Evolutionary conservation across 1,140 invertebrate species (phyloP), one percentile per base, ranked within the genome.

Genomic region (Nymphalis io): DNA sequence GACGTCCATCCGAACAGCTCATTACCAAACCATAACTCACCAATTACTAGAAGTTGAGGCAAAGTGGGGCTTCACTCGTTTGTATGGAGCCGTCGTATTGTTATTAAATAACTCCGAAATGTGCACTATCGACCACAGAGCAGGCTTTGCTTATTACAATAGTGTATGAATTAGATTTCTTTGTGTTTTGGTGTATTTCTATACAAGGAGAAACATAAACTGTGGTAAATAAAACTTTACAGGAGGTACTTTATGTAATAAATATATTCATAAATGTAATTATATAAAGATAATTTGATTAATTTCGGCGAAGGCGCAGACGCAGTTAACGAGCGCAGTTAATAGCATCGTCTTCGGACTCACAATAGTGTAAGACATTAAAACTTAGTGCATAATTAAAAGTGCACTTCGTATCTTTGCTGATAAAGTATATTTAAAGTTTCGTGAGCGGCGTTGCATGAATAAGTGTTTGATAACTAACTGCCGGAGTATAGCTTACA

Each of bases 311-410:
- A 42, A n/a, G 46, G 60, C 60, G 60, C 60, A n/a, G 46, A 44
- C 60, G 60, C 59, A 46, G 60, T 63, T 53, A 63, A 63, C 60
- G 60, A 63, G 46, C 60, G 60, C 60, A 16, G 44, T 53, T 63
- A 51, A 63, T 53, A 48, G 44, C 21, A 20, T 21, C 38, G 33
- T 39, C 23, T 13, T 6, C 59, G 13, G 59, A 21, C 18, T 27
- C 51, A n/a, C 18, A 15, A 51, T 18, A 16, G 42, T 63, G 53
- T 33, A 38, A 2, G 1, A 39, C 2, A 63, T 53, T 63, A 63
- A 63, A 61, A 51, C 8, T 63, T 51, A 53, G 27, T 63, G 60
- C 27, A 63, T 53, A 63, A 63, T 63, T 27, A 63, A 63, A 18
- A 53, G 39, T 63, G 60, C 60, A 63, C 27, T 63, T 20, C n/a